Conservation (phyloP, 2,113 vertebrate species). For the Eurystomus gularis region DNA sequence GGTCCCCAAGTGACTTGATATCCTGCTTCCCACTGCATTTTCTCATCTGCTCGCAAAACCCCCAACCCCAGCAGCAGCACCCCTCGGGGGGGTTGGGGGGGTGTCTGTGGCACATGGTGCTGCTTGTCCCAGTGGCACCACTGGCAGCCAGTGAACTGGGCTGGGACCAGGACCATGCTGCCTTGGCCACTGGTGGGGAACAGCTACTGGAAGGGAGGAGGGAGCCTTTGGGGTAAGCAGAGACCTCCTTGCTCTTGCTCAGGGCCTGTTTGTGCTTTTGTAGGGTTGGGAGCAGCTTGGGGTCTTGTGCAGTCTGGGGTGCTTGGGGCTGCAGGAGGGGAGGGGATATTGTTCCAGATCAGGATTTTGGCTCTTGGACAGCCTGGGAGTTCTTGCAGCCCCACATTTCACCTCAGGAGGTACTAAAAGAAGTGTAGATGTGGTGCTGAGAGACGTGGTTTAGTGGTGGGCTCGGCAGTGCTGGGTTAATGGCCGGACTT, state of each 20-base stretch:
- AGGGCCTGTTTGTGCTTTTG: not conserved
- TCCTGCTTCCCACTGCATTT: not conserved
- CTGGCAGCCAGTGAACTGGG: no score
- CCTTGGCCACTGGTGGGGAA: not conserved
- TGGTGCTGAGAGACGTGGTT: not conserved
- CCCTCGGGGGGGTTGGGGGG: not conserved
- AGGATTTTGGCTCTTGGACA: not conserved
- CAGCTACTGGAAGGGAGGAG: not conserved
- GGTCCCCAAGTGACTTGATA: not conserved
- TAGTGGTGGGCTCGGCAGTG: not conserved
- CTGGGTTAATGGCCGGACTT: not conserved
- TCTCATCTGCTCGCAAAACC: not conserved
- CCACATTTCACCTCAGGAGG: not conserved
- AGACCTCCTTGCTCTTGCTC: accelerated
- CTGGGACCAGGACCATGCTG: not conserved
- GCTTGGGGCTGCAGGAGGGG: not conserved
- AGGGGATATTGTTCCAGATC: not conserved
- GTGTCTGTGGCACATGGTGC: not conserved
- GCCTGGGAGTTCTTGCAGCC: not conserved
- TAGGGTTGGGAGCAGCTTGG: not conserved
- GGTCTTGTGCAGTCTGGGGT: accelerated
- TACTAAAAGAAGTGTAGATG: not conserved
- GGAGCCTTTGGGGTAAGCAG: not conserved
- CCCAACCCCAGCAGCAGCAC: not conserved
- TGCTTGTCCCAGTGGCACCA: accelerated